phyloP scores from a whole-genome alignment of 1,140 invertebrate species.

The Amphibalanus amphitrite region DNA sequence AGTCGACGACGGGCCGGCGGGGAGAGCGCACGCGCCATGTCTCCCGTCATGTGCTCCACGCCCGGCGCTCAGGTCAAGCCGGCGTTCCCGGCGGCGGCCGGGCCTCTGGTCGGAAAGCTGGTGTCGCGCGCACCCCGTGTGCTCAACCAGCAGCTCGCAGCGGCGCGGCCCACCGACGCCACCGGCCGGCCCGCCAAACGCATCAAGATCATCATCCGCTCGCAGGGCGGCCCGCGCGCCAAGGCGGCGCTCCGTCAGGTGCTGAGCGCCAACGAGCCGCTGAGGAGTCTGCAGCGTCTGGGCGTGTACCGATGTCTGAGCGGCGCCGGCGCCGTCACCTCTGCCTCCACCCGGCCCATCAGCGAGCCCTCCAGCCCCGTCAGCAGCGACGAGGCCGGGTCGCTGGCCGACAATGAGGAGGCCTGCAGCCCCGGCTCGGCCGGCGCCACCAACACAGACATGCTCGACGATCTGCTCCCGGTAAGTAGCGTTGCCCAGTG shows the following conservation, averaged over 20 bases:
- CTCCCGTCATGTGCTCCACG: not conserved
- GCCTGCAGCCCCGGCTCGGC: not conserved
- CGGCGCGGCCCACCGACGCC: too few species aligned
- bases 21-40: conserved; percentile 9
- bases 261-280: not conserved
- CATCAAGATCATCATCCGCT: conserved; percentile 1
- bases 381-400: not conserved
- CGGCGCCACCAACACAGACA: not conserved
- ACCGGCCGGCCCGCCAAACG: not conserved
- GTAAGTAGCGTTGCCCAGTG: not conserved
- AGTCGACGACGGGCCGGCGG: conserved; percentile 9
- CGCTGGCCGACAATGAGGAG: not conserved
- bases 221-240: not conserved
- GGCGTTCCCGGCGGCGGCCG: not conserved
- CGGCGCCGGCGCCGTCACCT: too few species aligned
- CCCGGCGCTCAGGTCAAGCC: not conserved
- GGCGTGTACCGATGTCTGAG: not conserved
- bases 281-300: not conserved
- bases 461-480: not conserved
- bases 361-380: not conserved
- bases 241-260: not conserved
- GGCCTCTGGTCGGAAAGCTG: not conserved
- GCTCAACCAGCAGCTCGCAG: not conserved
- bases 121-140: not conserved
- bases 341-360: not conserved